Percentiles rank a stretch among this genome's conserved stretches.
Evolutionary conservation across 1,140 invertebrate genomes (phyloP).

Genomic region (Meteorus sp.): DNA sequence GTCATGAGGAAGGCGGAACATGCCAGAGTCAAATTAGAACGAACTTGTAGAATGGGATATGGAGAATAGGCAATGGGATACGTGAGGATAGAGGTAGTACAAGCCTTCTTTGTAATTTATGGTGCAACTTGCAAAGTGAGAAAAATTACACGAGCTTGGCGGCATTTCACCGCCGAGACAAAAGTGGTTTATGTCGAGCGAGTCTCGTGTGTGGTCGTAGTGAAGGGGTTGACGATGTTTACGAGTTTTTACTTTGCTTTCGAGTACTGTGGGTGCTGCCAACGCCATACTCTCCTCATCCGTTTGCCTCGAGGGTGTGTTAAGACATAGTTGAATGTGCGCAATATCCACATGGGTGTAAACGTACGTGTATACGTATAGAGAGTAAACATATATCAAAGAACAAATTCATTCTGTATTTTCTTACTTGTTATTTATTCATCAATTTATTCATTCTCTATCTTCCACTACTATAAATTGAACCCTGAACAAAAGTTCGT

Average conservation of each 20-base stretch:
- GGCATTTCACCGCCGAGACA: constrained; percentile 38
- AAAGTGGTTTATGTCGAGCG: constrained; percentile 40
- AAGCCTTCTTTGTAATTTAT: constrained; percentile 50
- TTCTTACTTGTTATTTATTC: constrained; percentile 13
- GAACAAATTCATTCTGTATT: background rate
- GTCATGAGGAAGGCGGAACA: background rate
- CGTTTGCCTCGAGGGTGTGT: background rate
- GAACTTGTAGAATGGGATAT: background rate
- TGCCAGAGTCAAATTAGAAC: constrained; percentile 4
- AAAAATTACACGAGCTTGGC: constrained; percentile 51
- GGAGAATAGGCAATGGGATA: background rate
- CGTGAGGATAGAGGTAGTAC: background rate
- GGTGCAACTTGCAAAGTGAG: constrained; percentile 54
- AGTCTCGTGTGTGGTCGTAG: background rate
- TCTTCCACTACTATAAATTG: background rate
- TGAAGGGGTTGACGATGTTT: constrained; percentile 41
- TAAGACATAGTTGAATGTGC: constrained; percentile 8
- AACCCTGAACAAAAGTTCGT: too few species aligned
- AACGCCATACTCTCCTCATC: background rate
- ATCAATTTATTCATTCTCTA: background rate
- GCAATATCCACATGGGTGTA: too few species aligned
- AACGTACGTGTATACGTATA: background rate
- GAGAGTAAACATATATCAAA: background rate
- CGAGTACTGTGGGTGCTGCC: too few species aligned
- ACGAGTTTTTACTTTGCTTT: constrained; percentile 40